Evolutionary conservation across 2,113 vertebrate species (phyloP).

Genomic region (Donacobius atricapilla): DNA sequence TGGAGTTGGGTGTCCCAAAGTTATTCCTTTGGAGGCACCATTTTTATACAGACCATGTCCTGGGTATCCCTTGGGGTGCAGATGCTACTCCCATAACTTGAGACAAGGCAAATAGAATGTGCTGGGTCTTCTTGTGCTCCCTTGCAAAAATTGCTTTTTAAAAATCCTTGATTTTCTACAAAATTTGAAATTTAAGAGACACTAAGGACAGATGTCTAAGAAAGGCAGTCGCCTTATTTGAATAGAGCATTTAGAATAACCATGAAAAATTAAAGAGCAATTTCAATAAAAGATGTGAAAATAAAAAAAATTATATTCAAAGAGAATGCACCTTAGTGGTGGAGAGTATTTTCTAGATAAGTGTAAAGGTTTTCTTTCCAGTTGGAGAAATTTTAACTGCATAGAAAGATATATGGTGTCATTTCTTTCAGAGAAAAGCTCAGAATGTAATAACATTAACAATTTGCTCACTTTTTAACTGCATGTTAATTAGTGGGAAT

Average conservation of each 20-base stretch:
- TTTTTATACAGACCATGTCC: background rate
- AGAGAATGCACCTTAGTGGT: background rate
- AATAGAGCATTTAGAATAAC: background rate
- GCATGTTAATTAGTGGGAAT: conserved; percentile 55
- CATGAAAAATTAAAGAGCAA: background rate
- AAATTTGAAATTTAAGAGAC: background rate
- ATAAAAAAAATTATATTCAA: background rate
- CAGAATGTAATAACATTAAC: conserved; percentile 19
- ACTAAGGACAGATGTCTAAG: background rate
- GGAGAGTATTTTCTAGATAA: conserved; percentile 20
- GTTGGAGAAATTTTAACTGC: conserved; percentile 14
- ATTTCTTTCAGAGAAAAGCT: conserved; percentile 38
- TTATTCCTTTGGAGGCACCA: background rate
- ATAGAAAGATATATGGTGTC: conserved; percentile 6
- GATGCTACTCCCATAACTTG: background rate
- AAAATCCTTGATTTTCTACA: background rate
- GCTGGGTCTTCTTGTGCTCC: background rate
- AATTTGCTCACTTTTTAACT: conserved; percentile 66
- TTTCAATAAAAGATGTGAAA: background rate
- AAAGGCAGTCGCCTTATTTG: background rate
- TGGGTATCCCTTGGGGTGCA: no score
- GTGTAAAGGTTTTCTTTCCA: conserved; percentile 24
- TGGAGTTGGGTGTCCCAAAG: background rate
- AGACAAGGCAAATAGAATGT: background rate
- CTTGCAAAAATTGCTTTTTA: background rate